A percentile compares a stretch with the other conserved stretches of the same genome.
phyloP scores from a whole-genome alignment of 2,888 invertebrate species.

The Caenorhabditis sp. region DNA sequence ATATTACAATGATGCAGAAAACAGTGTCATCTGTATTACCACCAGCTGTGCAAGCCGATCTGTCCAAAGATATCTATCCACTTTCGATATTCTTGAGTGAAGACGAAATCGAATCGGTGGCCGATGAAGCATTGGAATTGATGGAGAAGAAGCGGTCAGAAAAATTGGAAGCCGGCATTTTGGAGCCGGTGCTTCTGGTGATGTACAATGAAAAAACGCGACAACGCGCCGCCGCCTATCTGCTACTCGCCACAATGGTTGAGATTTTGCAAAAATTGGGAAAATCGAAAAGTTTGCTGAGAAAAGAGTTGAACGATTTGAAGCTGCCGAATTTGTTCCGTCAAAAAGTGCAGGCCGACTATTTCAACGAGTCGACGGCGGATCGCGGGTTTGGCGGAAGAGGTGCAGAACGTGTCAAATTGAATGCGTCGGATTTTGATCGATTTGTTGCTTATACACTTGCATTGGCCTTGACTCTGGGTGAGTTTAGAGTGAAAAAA shows the following conservation, averaged over 20 bases:
- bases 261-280: conserved; percentile 28
- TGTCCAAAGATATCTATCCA: conserved; percentile 49
- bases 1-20: conserved; percentile 45
- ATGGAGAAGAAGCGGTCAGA: conserved; percentile 32
- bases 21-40: conserved; percentile 42
- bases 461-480: conserved; percentile 41
- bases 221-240: conserved; percentile 23
- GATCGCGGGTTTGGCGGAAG: conserved; percentile 21
- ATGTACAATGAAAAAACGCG: conserved; percentile 24
- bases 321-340: conserved; percentile 38
- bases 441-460: conserved; percentile 45
- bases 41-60: conserved; percentile 30
- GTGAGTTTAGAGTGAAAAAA: conserved; percentile 2
- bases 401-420: conserved; percentile 24
- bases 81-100: conserved; percentile 45
- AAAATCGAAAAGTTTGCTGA: conserved; percentile 17
- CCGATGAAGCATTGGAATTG: conserved; percentile 11
- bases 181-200: conserved; percentile 24
- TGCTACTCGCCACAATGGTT: conserved; percentile 25
- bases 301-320: conserved; percentile 32
- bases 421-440: conserved; percentile 40
- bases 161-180: conserved; percentile 23
- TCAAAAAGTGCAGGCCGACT: conserved; percentile 42
- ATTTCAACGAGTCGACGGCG: conserved; percentile 20
- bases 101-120: conserved; percentile 33